A percentile compares a stretch with the other conserved stretches of the same genome.
phyloP scores from a whole-genome alignment of 1,140 invertebrate species.

The Calephelis nemesis region DNA sequence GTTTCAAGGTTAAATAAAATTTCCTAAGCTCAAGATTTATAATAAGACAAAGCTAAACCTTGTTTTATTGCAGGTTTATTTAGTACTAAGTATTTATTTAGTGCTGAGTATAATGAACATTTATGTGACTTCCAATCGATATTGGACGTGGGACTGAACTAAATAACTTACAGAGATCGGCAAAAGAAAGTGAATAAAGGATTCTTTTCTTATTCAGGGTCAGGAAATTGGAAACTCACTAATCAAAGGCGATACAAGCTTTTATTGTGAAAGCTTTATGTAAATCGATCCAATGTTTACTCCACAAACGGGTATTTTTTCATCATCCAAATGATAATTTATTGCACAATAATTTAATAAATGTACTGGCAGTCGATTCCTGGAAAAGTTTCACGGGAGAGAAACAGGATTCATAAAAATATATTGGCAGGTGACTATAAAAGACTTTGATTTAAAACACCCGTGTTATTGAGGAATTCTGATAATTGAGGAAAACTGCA shows the following conservation, averaged over 20 bases:
- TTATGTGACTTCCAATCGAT: background rate
- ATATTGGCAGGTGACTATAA: background rate
- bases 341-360: constrained; percentile 3
- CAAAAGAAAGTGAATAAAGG: constrained; percentile 5
- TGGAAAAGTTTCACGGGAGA: background rate
- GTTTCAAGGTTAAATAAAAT: too few relatives aligned
- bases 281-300: constrained; percentile 13
- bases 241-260: constrained; percentile 14
- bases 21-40: too few relatives aligned
- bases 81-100: too few relatives aligned
- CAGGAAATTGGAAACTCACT: constrained; percentile 15
- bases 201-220: constrained; percentile 13
- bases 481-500: too few relatives aligned
- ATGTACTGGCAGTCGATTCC: background rate
- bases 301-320: background rate
- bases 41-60: too few relatives aligned
- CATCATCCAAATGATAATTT: constrained; percentile 1
- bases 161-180: constrained; percentile 14
- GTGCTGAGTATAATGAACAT: background rate
- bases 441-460: background rate
- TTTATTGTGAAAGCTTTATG: constrained; percentile 14
- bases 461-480: too few relatives aligned
- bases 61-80: too few relatives aligned
- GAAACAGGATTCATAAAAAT: background rate
- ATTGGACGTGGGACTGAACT: background rate